Conservation (phyloP, 2,113 vertebrate genomes). For the Thamnophis sirtalis region DNA sequence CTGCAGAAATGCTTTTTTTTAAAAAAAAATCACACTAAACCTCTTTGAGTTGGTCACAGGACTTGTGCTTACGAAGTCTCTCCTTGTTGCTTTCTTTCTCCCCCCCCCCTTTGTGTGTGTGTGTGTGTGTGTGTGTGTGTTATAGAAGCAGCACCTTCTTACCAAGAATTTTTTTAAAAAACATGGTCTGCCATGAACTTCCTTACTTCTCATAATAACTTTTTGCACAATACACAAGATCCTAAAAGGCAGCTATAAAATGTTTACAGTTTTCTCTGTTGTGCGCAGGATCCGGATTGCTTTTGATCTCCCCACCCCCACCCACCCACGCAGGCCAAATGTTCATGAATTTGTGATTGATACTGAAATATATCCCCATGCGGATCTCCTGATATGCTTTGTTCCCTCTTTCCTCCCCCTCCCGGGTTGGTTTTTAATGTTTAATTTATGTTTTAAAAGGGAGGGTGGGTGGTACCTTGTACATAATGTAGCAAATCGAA, state of each 20-base stretch:
- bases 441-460: conserved; percentile 52
- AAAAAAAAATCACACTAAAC: conserved; percentile 65
- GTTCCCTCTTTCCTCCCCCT: not conserved
- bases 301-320: conserved; percentile 63
- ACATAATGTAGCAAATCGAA: conserved; percentile 79
- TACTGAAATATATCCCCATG: conserved; percentile 71
- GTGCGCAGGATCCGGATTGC: conserved; percentile 76
- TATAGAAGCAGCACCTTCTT: conserved; percentile 78
- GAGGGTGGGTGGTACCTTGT: conserved; percentile 77
- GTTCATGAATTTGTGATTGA: conserved; percentile 67
- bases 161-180: conserved; percentile 72
- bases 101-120: not conserved
- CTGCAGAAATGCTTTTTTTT: conserved; percentile 60
- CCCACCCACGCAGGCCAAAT: conserved; percentile 69
- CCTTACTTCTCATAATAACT: conserved; percentile 75
- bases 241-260: conserved; percentile 94
- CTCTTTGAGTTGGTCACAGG: conserved; percentile 64
- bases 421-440: conserved; percentile 64
- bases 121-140: conserved; percentile 60
- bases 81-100: conserved; percentile 36
- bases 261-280: conserved; percentile 82
- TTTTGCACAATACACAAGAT: conserved; percentile 95
- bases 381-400: conserved; percentile 66
- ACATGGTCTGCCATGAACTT: conserved; percentile 74
- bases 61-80: conserved; percentile 61